phyloP scores from a whole-genome alignment of 2,113 vertebrate genomes.

The Eonycteris spelaea region DNA sequence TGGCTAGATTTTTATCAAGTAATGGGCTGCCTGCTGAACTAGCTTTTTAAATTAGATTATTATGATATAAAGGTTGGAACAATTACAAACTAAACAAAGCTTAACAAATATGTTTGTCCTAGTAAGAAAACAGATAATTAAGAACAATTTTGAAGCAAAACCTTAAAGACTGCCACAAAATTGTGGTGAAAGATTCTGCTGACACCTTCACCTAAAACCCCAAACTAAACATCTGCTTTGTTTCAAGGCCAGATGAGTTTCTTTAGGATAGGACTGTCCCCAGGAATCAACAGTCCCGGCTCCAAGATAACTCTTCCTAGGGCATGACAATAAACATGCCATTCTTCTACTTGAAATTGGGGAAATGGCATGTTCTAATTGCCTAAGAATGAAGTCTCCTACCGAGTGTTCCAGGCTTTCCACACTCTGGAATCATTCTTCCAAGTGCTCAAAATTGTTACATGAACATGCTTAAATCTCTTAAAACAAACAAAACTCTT shows the following conservation, averaged over 20 bases:
- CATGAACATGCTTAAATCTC: not conserved
- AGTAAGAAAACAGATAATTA: constrained; percentile 1
- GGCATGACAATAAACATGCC: not conserved
- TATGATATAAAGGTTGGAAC: constrained; percentile 35
- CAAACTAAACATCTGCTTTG: not conserved
- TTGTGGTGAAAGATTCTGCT: not conserved
- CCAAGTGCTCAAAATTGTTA: not conserved
- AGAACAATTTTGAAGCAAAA: not conserved
- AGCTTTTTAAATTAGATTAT: not conserved
- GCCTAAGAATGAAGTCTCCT: not conserved
- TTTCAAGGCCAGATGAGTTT: not conserved
- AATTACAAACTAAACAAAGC: not conserved
- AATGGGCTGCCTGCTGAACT: not conserved
- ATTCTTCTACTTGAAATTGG: not conserved
- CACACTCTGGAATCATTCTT: not conserved
- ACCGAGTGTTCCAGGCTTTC: not conserved
- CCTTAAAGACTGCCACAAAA: not conserved
- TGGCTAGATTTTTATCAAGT: constrained; percentile 38
- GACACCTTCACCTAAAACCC: not conserved
- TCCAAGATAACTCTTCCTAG: not conserved
- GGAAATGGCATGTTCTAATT: not conserved
- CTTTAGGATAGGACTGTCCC: not conserved
- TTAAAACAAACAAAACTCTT: not conserved
- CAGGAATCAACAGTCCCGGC: not conserved
- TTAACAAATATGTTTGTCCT: constrained; percentile 12